phyloP scores from a whole-genome alignment of 1,140 invertebrate species.

The Zaprionus ornatus region DNA sequence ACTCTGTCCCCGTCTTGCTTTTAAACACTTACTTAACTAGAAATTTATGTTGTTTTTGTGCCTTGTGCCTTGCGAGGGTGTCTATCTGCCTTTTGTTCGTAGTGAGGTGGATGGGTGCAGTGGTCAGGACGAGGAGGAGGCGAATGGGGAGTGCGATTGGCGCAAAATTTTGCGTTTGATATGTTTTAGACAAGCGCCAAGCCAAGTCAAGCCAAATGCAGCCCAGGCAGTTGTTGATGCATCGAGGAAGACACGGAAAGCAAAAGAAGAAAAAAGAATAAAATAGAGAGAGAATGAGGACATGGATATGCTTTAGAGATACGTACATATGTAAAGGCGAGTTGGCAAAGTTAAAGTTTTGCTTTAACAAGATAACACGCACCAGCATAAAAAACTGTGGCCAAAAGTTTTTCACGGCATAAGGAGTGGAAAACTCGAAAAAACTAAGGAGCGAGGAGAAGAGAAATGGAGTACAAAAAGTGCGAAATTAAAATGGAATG shows the following conservation, averaged over 20 bases:
- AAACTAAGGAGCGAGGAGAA: neutral
- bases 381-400: constrained; percentile 81
- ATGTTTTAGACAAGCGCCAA: constrained; percentile 73
- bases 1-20: constrained; percentile 58
- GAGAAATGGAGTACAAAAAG: neutral
- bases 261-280: neutral
- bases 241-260: constrained; percentile 3
- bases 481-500: neutral
- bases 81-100: neutral
- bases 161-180: constrained; percentile 79
- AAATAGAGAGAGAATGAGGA: neutral
- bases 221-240: constrained; percentile 70
- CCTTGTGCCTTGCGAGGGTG: neutral
- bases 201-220: constrained; percentile 42
- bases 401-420: constrained; percentile 67
- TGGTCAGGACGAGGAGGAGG: neutral
- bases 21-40: constrained; percentile 82
- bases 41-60: constrained; percentile 81
- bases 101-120: neutral
- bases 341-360: constrained; percentile 80
- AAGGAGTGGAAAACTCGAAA: constrained; percentile 17
- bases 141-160: constrained; percentile 49
- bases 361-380: constrained; percentile 82
- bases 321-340: constrained; percentile 69
- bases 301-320: constrained; percentile 31